Evolutionary conservation across 2,113 vertebrate genomes (phyloP).

Genomic region (Taurulus bubalis): DNA sequence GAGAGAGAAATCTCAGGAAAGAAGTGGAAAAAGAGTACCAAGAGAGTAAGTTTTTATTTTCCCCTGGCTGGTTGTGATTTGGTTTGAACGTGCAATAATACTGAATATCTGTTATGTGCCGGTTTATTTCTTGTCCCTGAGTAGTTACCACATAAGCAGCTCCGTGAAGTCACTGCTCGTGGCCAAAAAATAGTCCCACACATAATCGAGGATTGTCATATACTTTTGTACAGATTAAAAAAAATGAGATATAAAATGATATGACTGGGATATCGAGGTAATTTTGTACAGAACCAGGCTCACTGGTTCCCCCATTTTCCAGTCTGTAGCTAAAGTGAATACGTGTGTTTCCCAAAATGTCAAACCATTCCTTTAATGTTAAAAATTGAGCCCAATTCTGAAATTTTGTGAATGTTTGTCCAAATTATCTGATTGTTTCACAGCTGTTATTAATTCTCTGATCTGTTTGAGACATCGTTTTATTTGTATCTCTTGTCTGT

Average conservation of each 20-base stretch:
- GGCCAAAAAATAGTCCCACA: not conserved
- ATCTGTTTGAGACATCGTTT: not conserved
- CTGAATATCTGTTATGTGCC: not conserved
- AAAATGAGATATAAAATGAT: too few species aligned
- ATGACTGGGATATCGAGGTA: not conserved
- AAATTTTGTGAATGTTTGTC: not conserved
- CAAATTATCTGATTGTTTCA: not conserved
- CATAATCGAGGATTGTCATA: not conserved
- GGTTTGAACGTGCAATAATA: not conserved
- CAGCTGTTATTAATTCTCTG: not conserved
- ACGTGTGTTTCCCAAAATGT: conserved; percentile 3
- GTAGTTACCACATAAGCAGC: not conserved
- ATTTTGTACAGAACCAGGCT: not conserved
- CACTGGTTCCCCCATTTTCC: not conserved
- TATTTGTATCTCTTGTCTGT: not conserved
- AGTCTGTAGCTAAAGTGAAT: not conserved
- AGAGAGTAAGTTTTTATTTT: conserved; percentile 89
- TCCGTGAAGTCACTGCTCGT: not conserved
- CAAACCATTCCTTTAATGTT: not conserved
- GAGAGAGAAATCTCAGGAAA: conserved; percentile 92
- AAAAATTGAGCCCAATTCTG: not conserved
- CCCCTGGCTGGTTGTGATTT: not conserved
- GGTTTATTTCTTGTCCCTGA: not conserved
- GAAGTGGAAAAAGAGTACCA: conserved; percentile 92
- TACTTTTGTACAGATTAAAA: not conserved